Conservation (phyloP, 2,888 invertebrate species). For the Epirrhoe alternata region DNA sequence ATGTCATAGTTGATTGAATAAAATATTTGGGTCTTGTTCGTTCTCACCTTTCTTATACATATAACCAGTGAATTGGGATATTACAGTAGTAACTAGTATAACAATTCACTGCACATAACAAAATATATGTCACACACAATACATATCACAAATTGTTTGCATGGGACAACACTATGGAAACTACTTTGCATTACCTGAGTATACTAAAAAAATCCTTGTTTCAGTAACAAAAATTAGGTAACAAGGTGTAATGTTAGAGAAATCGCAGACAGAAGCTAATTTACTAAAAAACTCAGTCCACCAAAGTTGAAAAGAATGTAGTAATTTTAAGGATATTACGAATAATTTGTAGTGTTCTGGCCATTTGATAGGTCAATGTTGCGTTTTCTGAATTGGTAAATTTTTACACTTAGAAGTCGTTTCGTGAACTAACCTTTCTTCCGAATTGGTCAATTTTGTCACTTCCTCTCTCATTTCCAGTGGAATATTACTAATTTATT, state of each 20-base stretch:
- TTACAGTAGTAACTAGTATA: too few species aligned
- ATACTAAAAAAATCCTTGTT: too few species aligned
- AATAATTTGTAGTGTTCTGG: slow-evolving; percentile 39
- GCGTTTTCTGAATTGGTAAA: slow-evolving; percentile 39
- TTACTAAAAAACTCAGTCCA: slow-evolving; percentile 7
- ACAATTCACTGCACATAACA: too few species aligned
- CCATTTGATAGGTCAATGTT: slow-evolving; percentile 51
- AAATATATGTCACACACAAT: too few species aligned
- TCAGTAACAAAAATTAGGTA: too few species aligned
- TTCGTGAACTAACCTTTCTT: slow-evolving; percentile 38
- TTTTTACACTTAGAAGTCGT: slow-evolving; percentile 45
- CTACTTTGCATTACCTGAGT: too few species aligned
- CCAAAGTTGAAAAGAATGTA: slow-evolving; percentile 35
- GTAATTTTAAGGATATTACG: slow-evolving; percentile 42
- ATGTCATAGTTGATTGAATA: not conserved
- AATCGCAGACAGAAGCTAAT: not conserved
- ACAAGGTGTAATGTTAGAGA: not conserved
- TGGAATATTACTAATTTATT: slow-evolving; percentile 29
- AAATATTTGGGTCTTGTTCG: too few species aligned
- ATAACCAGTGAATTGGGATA: too few species aligned
- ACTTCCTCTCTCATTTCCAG: slow-evolving; percentile 55
- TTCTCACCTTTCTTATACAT: too few species aligned
- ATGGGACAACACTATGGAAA: too few species aligned
- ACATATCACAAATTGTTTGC: too few species aligned
- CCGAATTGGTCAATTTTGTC: slow-evolving; percentile 32